Conservation (phyloP, 2,888 invertebrate species). For the Agapostemon virescens region DNA sequence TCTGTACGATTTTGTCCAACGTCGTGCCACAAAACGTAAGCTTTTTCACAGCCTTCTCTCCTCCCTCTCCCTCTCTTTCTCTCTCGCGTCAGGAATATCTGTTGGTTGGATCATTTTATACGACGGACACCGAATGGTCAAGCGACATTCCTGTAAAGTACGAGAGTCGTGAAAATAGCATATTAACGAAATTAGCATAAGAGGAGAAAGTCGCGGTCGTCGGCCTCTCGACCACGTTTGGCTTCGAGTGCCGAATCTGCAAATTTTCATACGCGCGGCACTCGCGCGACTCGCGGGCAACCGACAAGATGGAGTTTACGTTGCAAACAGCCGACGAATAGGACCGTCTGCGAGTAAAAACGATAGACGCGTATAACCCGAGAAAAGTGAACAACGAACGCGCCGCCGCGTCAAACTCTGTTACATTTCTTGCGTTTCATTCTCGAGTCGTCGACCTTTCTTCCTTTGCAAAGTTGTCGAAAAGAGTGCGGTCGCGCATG, state of each 20-base stretch:
- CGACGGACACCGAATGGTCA: conserved; percentile 46
- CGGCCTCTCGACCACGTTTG: conserved; percentile 67
- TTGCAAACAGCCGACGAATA: not conserved
- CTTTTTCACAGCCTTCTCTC: conserved; percentile 42
- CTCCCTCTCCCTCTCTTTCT: too few species aligned
- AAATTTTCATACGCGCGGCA: conserved; percentile 57
- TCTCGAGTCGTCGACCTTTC: not conserved
- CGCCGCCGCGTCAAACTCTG: not conserved
- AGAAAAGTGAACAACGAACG: not conserved
- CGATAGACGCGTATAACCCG: not conserved
- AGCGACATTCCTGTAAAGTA: conserved; percentile 53
- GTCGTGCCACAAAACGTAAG: not conserved
- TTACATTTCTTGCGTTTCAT: not conserved
- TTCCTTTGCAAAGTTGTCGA: not conserved
- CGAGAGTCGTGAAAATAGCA: conserved; percentile 73
- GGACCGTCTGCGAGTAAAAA: not conserved
- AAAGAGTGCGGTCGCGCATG: not conserved
- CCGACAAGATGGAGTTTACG: conserved; percentile 25
- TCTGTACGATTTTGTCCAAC: conserved; percentile 41
- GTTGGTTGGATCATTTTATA: conserved; percentile 29
- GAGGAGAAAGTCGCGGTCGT: conserved; percentile 78
- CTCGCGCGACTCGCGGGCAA: conserved; percentile 38
- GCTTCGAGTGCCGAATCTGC: conserved; percentile 66
- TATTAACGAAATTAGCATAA: conserved; percentile 79
- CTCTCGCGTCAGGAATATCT: conserved; percentile 29